Conservation (phyloP, 2,797 vertebrate species). For the Microctenopoma lineatum region DNA sequence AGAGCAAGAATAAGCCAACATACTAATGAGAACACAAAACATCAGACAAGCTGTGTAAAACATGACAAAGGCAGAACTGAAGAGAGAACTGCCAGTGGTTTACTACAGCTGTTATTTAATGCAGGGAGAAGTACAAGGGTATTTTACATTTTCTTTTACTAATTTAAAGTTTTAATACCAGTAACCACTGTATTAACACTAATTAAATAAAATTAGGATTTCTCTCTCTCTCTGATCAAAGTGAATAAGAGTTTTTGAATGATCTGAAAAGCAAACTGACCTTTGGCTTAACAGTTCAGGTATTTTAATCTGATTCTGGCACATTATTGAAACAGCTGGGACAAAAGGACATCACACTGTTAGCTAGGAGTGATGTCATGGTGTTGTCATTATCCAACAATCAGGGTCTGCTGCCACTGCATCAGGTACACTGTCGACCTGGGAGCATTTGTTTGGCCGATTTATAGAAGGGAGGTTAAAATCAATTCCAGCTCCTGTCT, state of each 20-base stretch:
- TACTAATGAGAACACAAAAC: too few relatives aligned
- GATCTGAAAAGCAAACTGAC: neutral
- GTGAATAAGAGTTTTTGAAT: neutral
- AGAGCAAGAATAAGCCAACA: too few relatives aligned
- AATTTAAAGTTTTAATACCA: too few relatives aligned
- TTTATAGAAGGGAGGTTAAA: constrained; percentile 5
- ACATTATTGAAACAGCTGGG: constrained; percentile 33
- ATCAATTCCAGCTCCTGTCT: neutral
- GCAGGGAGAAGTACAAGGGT: too few relatives aligned
- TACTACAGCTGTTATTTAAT: too few relatives aligned
- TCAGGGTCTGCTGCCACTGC: constrained; percentile 8
- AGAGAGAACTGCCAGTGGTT: too few relatives aligned
- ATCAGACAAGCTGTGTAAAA: too few relatives aligned
- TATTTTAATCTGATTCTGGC: constrained; percentile 14
- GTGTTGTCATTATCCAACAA: constrained; percentile 35
- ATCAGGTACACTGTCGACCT: constrained; percentile 3
- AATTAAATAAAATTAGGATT: too few relatives aligned
- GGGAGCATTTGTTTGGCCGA: constrained; percentile 26
- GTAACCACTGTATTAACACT: too few relatives aligned
- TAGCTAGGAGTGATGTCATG: constrained; percentile 6
- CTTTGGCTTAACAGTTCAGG: neutral
- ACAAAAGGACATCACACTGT: constrained; percentile 10
- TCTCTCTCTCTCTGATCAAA: too few relatives aligned
- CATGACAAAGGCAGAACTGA: too few relatives aligned
- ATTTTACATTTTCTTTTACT: too few relatives aligned